These are phyloP conservation scores for Oncorhynchus gorbuscha DNA, from an alignment of 2,113 vertebrate genomes.

Conservation along the genomic window DNA sequence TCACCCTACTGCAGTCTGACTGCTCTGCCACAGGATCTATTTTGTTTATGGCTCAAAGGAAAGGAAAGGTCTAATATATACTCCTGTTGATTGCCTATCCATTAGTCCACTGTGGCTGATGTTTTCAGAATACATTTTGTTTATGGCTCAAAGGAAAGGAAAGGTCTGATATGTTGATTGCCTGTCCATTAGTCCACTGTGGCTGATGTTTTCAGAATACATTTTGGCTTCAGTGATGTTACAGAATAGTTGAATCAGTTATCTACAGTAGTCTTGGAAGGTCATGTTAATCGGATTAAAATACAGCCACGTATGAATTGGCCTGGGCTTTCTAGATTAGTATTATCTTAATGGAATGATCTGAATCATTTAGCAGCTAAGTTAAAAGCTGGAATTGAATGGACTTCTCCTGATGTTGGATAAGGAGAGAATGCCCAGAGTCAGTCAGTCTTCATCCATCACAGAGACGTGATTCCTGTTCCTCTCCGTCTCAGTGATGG, in stretches of 20 bases:
- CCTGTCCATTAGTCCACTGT: slow-evolving; percentile 27
- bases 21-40: neutral
- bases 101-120: slow-evolving; percentile 26
- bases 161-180: slow-evolving; percentile 17
- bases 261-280: neutral
- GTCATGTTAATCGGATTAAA: slow-evolving; percentile 22
- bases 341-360: slow-evolving; percentile 44
- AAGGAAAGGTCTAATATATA: slow-evolving; percentile 8
- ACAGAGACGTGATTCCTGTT: slow-evolving; percentile 37
- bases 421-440: slow-evolving; percentile 46
- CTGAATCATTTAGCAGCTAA: slow-evolving; percentile 59
- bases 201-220: slow-evolving; percentile 2
- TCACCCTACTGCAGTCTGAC: neutral
- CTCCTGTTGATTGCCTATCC: slow-evolving; percentile 20
- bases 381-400: slow-evolving; percentile 44
- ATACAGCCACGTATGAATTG: slow-evolving; percentile 32
- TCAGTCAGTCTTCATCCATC: slow-evolving; percentile 51
- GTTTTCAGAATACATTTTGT: neutral
- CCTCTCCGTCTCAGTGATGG: slow-evolving; percentile 47
- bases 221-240: neutral
- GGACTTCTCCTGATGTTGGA: slow-evolving; percentile 38
- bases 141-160: neutral
- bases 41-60: neutral
- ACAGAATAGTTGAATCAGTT: neutral
- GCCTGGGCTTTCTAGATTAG: slow-evolving; percentile 24